Evolutionary conservation across 2,113 vertebrate genomes (phyloP), one percentile per base, ranked within the genome.

Genomic region (Heterotilapia buettikoferi): DNA sequence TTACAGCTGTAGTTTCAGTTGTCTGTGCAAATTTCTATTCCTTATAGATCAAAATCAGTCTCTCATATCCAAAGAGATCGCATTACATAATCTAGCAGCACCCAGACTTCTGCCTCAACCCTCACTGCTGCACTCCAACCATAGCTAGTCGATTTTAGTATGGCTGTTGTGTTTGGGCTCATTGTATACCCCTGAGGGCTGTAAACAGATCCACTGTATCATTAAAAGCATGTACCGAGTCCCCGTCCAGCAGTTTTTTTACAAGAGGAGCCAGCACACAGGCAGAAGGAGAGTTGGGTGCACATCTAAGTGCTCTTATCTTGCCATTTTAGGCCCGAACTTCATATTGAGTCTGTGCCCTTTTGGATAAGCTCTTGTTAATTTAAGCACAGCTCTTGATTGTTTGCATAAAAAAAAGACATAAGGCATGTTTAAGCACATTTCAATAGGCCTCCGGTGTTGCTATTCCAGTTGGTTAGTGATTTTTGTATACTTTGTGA

Each of bases 141-240:
- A 82, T 84, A 80, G 73, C 82, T 52, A 45, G 81, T 91, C 63
- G 10, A 85, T 89, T 87, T 88, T 92, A 90, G 89, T 89, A 84
- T 29, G 84, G 36, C 19, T 14, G 19, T 66, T 50, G 43, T 83
- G 76, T 90, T 90, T 84, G 36, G 87, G 54, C 78, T 43, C 26
- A 12, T 86, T 82, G 19, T 82, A 45, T 83, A 85, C 85, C 90
- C 92, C 80, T 13, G 86, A 83, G 90, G 90, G 82, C 84, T 94
- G 89, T 93, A 95, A 95, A 94, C 89, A 88, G 91, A 94, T 90
- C 91, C 87, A 86, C 83, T 87, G 83, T 89, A 89, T 92, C 87
- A 92, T 91, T 92, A 91, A 89, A 93, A 92, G 86, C 91, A 84
- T 88, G 87, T 84, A 59, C 66, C 9, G 83, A 89, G 86, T 80